Base-by-base conservation (phyloP, 1,140 invertebrate species). In the Pogonomyrmex californicus region DNA sequence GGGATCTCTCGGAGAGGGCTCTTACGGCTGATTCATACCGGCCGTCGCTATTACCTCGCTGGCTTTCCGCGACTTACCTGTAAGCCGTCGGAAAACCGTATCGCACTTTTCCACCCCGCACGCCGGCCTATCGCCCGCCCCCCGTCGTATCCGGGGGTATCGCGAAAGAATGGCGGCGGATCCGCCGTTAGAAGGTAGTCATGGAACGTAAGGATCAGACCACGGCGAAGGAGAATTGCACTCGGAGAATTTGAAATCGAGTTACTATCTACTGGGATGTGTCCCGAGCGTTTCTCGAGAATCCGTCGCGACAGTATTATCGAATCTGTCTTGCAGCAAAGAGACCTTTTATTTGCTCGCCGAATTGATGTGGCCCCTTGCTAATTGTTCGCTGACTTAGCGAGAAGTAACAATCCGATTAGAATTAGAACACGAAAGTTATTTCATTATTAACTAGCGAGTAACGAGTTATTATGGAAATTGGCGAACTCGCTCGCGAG, bases 11-110 rank as follows among this genome's bases (percentile, higher is more conserved):
- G 9, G 54, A 17, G 68, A 75, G 23, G 23, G 54, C 66, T 83
- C 54, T 83, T 83, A 83, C 68, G 68, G 41, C 68, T 60, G 79
- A 83, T 75, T 83, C 79, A 75, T 83, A 60, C 79, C 79, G 54
- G 54, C n/a, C 54, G 17, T 38, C 54, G 41, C 79, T 73, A 83
- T 83, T 83, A 82, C 68, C 17, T 30, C 56, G 38, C 54, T 75
- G 54, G 54, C 68, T 82, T 82, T 73, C 79, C 54, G 30, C 79
- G 51, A 73, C 79, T 83, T 83, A 83, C 12, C 41, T 17, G 33
- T 83, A 83, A 83, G 56, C 56, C 30, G 41, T 60, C 44, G 56
- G 68, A 38, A 62, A 83, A 73, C 38, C 51, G 68, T 73, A 83
- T 83, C 68, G 68, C 68, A 56, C 68, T 83, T 54, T 49, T 60